Evolutionary conservation across 2,888 invertebrate genomes (phyloP), one percentile per base, ranked within the genome.

Genomic region (Nasonovia ribisnigri): DNA sequence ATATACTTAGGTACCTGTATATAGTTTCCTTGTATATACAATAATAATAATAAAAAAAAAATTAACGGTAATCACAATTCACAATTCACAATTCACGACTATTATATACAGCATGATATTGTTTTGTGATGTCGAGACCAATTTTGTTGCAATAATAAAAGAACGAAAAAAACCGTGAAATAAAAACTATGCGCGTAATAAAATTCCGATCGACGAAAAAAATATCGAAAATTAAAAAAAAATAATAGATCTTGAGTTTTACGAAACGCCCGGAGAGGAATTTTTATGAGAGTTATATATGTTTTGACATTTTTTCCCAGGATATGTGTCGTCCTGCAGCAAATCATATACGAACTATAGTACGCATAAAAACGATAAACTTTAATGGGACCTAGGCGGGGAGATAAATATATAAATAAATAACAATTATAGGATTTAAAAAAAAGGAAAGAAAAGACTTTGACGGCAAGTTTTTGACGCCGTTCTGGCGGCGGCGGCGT

Each of bases 151-250:
- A 36, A 91, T 43, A n/a, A 86, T 46, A 24, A 36, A 5, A n/a
- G 43, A 43, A 91, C 43, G n/a, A 48, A 84, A 91, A 54, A 54
- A 84, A 84, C 91, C 42, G 36, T 48, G 91, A 54, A 91, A 84
- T 48, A 51, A 84, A 36, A 91, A 84, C 51, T 89, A 36, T 36
- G 77, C 42, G 42, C 48, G 36, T 54, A 84, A 36, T 36, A 51
- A 84, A 91, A 91, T 91, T 91, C 91, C 91, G 36, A 86, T 91
- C 84, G 57, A n/a, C 57, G 11, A 91, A 86, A 91, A 91, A 86
- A 54, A 86, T n/a, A 86, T 84, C 46, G 84, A 43, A 84, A 84
- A 84, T 91, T 91, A n/a, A 43, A 42, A 91, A 91, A 77, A 36
- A 36, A 77, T 26, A 36, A 77, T 36, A 36, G n/a, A 36, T 77